These are phyloP conservation scores for Spea bombifrons DNA, from an alignment of 2,113 vertebrate species.

Conservation along the genomic window DNA sequence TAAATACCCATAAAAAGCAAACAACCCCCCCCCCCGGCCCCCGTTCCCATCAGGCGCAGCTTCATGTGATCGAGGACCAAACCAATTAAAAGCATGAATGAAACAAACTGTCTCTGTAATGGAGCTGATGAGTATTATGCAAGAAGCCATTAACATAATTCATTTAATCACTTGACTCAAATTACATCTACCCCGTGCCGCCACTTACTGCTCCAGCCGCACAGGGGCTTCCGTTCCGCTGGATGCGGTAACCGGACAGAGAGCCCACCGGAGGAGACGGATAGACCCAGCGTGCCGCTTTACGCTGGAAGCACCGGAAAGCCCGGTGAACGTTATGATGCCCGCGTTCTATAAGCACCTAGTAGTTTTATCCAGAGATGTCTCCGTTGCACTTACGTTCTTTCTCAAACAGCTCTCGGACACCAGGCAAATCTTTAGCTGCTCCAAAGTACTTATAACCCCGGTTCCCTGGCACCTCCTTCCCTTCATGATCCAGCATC, in stretches of 20 bases:
- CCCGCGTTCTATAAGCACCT: no score
- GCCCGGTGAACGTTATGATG: no score
- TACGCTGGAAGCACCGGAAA: no score
- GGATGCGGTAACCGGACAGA: no score
- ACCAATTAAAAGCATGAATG: background rate
- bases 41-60: background rate
- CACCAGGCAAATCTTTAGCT: slow-evolving; percentile 91
- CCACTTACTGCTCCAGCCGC: background rate
- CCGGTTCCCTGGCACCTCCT: slow-evolving; percentile 93
- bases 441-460: slow-evolving; percentile 98
- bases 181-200: background rate
- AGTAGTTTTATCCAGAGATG: background rate
- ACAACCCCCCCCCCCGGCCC: no score
- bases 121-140: background rate
- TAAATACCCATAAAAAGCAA: no score
- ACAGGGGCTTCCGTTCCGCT: no score
- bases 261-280: no score
- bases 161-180: background rate
- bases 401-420: slow-evolving; percentile 92
- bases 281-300: no score
- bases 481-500: slow-evolving; percentile 96
- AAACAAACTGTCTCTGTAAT: background rate
- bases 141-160: background rate
- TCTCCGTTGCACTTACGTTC: slow-evolving; percentile 77
- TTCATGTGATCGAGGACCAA: background rate